Evolutionary conservation across 2,888 invertebrate genomes (phyloP).

Genomic region (Cybosia mesomella): DNA sequence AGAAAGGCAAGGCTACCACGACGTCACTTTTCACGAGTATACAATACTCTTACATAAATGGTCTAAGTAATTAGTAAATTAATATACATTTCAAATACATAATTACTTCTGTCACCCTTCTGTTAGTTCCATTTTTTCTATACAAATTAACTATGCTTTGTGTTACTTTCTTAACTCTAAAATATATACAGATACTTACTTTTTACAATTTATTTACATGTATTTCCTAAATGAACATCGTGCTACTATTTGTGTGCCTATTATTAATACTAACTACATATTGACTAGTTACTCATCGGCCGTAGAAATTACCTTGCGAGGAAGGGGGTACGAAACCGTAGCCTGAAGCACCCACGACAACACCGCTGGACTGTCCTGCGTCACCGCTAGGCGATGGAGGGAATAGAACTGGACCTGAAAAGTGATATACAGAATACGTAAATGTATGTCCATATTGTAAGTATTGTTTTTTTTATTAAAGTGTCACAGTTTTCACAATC

Average conservation of each 20-base stretch:
- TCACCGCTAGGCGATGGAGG: conserved; percentile 90
- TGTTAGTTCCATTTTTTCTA: conserved; percentile 16
- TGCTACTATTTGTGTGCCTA: conserved; percentile 51
- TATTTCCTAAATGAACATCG: conserved; percentile 31
- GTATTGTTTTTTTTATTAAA: background rate
- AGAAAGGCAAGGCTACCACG: conserved; percentile 25
- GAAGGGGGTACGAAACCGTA: conserved; percentile 94
- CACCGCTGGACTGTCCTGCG: conserved; percentile 92
- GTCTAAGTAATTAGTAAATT: conserved; percentile 19
- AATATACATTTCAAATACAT: conserved; percentile 13
- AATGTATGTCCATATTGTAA: background rate
- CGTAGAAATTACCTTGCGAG: conserved; percentile 87
- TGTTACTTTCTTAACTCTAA: conserved; percentile 18
- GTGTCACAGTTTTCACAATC: background rate
- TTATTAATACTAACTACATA: conserved; percentile 75
- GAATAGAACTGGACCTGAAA: conserved; percentile 93
- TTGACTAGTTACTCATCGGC: conserved; percentile 75
- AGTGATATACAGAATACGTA: background rate
- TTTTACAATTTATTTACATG: conserved; percentile 18
- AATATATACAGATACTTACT: conserved; percentile 19
- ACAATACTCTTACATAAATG: conserved; percentile 27
- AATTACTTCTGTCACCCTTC: conserved; percentile 19
- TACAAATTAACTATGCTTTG: background rate
- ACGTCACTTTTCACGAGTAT: conserved; percentile 22
- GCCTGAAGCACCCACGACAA: conserved; percentile 93